Percentiles rank a stretch among this genome's conserved stretches.
Conservation (phyloP, 2,888 invertebrate species). For the Drosophila vallismaia region DNA sequence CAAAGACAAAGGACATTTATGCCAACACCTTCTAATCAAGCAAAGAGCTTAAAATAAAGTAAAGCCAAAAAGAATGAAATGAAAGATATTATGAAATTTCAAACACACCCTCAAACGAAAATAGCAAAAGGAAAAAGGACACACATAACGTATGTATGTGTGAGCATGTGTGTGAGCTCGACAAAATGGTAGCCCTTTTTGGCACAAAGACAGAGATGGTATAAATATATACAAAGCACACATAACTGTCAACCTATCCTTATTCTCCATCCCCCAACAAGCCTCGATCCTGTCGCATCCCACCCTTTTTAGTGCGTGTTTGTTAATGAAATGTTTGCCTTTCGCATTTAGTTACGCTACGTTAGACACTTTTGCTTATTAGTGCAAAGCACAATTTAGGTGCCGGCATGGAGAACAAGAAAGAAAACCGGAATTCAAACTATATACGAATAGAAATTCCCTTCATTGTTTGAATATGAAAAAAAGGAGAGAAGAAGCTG, state of each 20-base stretch:
- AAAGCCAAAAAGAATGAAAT: constrained; percentile 74
- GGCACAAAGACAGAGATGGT: constrained; percentile 29
- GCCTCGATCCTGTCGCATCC: constrained; percentile 9
- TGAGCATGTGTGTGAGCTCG: constrained; percentile 22
- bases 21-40: constrained; percentile 80
- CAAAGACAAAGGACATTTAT: constrained; percentile 62
- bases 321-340: constrained; percentile 80
- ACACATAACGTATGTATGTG: constrained; percentile 8
- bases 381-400: constrained; percentile 76
- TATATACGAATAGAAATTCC: background rate
- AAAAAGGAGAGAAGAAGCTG: background rate
- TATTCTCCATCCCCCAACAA: background rate
- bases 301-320: constrained; percentile 63
- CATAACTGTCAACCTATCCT: constrained; percentile 69
- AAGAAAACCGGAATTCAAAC: background rate
- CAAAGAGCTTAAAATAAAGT: constrained; percentile 79
- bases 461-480: background rate
- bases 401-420: constrained; percentile 31
- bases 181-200: constrained; percentile 58
- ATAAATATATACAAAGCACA: constrained; percentile 64
- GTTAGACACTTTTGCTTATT: constrained; percentile 80
- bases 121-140: constrained; percentile 43
- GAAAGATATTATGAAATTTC: constrained; percentile 78
- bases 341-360: constrained; percentile 78
- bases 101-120: constrained; percentile 67